Conservation (phyloP, 2,888 invertebrate genomes). For the Leptinotarsa peninsularis region DNA sequence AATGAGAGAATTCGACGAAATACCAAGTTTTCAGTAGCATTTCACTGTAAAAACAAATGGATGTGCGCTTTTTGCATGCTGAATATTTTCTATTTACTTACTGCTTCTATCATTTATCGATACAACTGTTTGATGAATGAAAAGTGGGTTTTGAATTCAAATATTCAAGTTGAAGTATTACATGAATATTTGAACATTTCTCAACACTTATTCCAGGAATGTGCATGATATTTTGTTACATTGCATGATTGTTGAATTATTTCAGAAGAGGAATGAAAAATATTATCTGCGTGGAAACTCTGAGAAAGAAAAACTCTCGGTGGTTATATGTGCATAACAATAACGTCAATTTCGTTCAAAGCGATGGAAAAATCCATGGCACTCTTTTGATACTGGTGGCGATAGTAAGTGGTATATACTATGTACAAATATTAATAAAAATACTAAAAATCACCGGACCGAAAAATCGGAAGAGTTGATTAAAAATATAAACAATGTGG, state of each 20-base stretch:
- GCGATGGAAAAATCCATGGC: no score
- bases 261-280: background rate
- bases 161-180: background rate
- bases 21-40: background rate
- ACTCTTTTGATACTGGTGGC: no score
- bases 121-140: background rate
- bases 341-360: no score
- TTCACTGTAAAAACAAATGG: background rate
- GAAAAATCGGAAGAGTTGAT: no score
- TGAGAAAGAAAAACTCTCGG: no score
- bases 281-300: background rate
- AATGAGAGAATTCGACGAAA: background rate
- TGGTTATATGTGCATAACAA: no score
- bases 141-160: background rate
- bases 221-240: background rate
- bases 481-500: no score
- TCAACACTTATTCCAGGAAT: background rate
- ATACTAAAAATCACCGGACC: no score
- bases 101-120: background rate
- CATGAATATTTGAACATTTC: background rate
- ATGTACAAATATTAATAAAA: no score
- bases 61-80: constrained; percentile 3
- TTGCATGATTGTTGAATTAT: background rate
- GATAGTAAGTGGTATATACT: no score
- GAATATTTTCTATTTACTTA: background rate